Evolutionary conservation across 2,113 vertebrate genomes (phyloP).

Genomic region (Xiphophorus couchianus): DNA sequence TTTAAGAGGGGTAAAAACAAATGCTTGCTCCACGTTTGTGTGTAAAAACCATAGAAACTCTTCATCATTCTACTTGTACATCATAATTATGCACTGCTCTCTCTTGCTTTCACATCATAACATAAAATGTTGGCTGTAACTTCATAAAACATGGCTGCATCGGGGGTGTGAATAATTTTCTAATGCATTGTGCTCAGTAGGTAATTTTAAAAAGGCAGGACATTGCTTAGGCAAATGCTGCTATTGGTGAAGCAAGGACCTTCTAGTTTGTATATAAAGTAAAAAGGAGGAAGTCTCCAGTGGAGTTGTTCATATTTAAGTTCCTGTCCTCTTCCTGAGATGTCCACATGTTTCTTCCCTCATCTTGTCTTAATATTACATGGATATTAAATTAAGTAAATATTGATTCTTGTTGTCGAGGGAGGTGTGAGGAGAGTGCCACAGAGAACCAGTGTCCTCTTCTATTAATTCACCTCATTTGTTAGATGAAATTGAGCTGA

Average conservation of each 20-base stretch:
- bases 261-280: conserved; percentile 14
- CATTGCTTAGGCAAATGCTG: conserved; percentile 47
- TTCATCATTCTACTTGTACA: not conserved
- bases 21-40: not conserved
- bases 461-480: conserved; percentile 5
- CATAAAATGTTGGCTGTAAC: not conserved
- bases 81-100: not conserved
- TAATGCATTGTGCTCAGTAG: not conserved
- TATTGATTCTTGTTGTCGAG: not conserved
- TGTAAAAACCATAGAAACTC: not conserved
- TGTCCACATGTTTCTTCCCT: not conserved
- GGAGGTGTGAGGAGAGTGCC: not conserved
- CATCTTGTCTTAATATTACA: conserved; percentile 15
- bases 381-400: conserved; percentile 6
- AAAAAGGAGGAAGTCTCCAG: conserved; percentile 20
- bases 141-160: not conserved
- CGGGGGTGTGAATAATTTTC: not conserved
- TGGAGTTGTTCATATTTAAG: conserved; percentile 34
- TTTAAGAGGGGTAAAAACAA: not conserved
- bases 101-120: not conserved
- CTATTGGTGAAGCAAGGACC: conserved; percentile 36
- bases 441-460: not conserved
- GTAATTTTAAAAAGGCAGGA: not conserved
- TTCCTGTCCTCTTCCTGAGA: not conserved
- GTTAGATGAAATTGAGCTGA: conserved; percentile 3